A percentile compares a stretch with the other conserved stretches of the same genome.
Conservation (phyloP, 2,113 vertebrate species). For the Pholis gunnellus region DNA sequence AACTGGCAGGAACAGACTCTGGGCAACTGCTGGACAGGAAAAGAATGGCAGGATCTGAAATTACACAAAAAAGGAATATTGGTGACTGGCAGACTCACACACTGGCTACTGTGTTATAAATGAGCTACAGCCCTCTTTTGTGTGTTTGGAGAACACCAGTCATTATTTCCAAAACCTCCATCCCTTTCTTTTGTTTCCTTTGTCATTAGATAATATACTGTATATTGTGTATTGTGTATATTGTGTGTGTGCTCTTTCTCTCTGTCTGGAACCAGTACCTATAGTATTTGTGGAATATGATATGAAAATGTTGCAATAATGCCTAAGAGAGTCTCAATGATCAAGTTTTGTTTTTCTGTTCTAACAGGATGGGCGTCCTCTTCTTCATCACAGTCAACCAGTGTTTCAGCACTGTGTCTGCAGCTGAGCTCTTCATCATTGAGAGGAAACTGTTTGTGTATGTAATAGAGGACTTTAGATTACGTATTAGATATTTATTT, state of each 20-base stretch:
- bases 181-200: neutral
- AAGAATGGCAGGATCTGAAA: too few relatives aligned
- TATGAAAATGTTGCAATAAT: neutral
- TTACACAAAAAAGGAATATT: too few relatives aligned
- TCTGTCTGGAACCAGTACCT: neutral
- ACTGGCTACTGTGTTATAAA: too few relatives aligned
- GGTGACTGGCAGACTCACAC: too few relatives aligned
- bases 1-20: too few relatives aligned
- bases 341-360: neutral
- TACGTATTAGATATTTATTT: neutral
- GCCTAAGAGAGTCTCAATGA: neutral
- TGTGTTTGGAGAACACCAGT: too few relatives aligned
- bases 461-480: constrained; percentile 64
- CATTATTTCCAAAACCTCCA: neutral
- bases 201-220: neutral
- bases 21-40: too few relatives aligned
- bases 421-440: constrained; percentile 91
- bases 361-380: constrained; percentile 89
- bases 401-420: constrained; percentile 92
- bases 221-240: neutral
- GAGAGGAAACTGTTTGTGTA: constrained; percentile 95
- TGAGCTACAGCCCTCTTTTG: too few relatives aligned
- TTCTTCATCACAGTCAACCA: constrained; percentile 95
- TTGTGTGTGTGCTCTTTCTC: neutral
- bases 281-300: neutral